A percentile compares a stretch with the other conserved stretches of the same genome.
Evolutionary conservation across 2,113 vertebrate genomes (phyloP).

Genomic region (Kobus ellipsiprymnus): DNA sequence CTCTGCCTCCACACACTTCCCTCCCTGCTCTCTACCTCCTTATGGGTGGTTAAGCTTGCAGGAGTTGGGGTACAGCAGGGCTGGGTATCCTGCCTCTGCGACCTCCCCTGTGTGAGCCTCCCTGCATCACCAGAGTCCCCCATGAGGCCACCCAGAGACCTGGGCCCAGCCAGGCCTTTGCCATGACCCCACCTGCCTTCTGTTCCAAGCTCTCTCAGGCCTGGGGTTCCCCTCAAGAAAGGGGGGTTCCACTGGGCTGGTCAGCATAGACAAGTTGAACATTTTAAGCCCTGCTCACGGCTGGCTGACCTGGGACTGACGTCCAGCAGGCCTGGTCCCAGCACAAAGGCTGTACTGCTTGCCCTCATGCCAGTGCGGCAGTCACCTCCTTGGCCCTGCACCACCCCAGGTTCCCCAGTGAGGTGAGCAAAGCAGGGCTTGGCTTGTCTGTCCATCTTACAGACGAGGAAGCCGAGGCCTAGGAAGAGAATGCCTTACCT

Average conservation of each 20-base stretch:
- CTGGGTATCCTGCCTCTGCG: background rate
- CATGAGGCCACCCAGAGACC: background rate
- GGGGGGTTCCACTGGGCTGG: background rate
- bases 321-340: background rate
- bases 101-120: background rate
- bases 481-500: slow-evolving; percentile 37
- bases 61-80: background rate
- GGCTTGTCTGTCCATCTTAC: background rate
- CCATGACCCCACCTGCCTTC: background rate
- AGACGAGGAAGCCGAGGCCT: slow-evolving; percentile 44
- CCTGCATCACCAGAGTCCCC: background rate
- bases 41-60: background rate
- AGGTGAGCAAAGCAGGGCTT: background rate
- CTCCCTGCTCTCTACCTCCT: background rate
- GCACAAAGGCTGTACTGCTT: background rate
- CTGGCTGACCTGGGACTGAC: background rate
- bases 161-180: background rate
- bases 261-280: background rate
- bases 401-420: background rate
- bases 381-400: background rate
- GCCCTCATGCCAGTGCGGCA: background rate
- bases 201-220: background rate
- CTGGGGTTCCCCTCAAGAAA: background rate
- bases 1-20: background rate
- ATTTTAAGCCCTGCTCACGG: background rate